Base-by-base conservation (phyloP, 2,888 invertebrate species). In the Andrena hattorfiana region DNA sequence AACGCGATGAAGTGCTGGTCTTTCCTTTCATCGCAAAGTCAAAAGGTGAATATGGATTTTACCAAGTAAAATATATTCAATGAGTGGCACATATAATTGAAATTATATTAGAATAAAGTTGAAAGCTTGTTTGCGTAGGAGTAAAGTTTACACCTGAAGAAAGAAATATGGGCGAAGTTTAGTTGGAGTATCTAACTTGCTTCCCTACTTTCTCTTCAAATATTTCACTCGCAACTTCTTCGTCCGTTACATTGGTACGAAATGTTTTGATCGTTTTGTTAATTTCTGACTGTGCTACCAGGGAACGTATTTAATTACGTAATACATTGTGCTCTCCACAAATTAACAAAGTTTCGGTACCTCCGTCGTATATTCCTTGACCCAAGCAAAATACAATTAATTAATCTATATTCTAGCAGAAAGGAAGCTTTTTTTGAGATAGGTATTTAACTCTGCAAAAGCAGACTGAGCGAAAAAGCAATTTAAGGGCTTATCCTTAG, bases 171-270 rank as follows among this genome's bases (percentile, higher is more conserved):
- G 42, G 42, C 4, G 42, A 42, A 42, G 42, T 42, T 42, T 42
- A 42, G 42, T 56, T 10, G 23, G 20, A 56, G 10, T 56, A 10
- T 23, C 20, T 56, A 23, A 10, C 26, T 20, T 56, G 20, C 56
- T 56, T 56, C 23, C 23, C 10, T 56, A 23, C 20, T 56, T 23
- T 56, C 91, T 23, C 20, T 8, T 20, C 20, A 20, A 20, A 35
- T 20, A 35, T 63, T 20, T 35, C 10, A 20, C 20, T 10, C 35
- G 16, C 20, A 62, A 63, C 13, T 35, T 35, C 5, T 13, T 63
- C 63, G 10, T 5, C 10, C 20, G 13, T 20, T 20, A 10, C 3
- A 63, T 23, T 8, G 35, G 13, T 23, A 10, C 13, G 8, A 32
- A 32, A 28, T 62, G 30, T 32, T 32, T n/a, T 28, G 42, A n/a